Evolutionary conservation across 2,113 vertebrate species (phyloP), one percentile per base, ranked within the genome.

Genomic region (Macaca mulatta): DNA sequence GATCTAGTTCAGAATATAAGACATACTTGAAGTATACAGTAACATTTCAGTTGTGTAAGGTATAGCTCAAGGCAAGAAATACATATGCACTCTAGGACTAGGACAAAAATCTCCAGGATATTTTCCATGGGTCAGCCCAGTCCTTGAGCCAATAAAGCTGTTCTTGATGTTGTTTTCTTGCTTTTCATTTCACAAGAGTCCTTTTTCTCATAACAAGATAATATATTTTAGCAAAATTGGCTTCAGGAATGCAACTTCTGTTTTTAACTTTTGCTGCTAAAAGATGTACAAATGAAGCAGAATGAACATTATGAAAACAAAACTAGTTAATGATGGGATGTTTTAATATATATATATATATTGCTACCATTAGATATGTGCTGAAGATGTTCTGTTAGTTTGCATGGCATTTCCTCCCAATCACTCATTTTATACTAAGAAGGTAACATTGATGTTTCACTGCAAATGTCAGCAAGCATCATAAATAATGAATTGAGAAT

Each of bases 401-500:
- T 82, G 38, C n/a, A 23, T 89, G 59, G 7, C 83, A 94, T 91
- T 94, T 96, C 81, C 61, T 95, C 48, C 32, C 75, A 81, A 90
- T 92, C 50, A 89, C 18, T 79, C 81, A 10, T 35, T 97, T 96
- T 91, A 50, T 45, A 20, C 32, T 80, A 94, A 85, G 43, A 84
- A 61, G 52, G 14, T 57, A 70, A 77, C 45, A 77, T 43, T 91
- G 67, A 70, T 69, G 50, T 77, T 84, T 97, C n/a, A 75, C 23
- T 79, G 78, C 86, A 94, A 85, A 96, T 92, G 89, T 64, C 94
- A 93, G 43, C 8, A 48, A 0, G 8, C 75, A 96, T 97, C n/a
- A 43, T 90, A 96, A 97, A 97, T 97, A 96, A 97, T 95, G 89
- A 97, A 98, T 95, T 97, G 94, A 22, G 2, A 98, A 90, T 67